A percentile compares a stretch with the other conserved stretches of the same genome.
Evolutionary conservation across 92 coral and sea anemone species (phyloP).

Genomic region (Bergia puertoricense): DNA sequence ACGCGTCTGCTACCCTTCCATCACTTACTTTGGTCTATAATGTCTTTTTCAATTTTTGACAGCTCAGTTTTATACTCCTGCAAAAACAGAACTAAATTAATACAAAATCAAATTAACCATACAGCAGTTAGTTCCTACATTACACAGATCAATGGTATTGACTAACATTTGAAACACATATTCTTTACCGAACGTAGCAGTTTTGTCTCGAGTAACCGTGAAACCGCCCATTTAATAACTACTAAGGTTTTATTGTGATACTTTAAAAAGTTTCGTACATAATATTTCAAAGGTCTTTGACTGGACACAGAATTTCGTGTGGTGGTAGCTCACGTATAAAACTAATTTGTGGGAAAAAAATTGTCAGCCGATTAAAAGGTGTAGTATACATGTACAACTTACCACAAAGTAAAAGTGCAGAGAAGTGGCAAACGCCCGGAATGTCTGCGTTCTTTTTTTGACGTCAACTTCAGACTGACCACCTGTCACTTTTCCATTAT

Average conservation of each 20-base stretch:
- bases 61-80: constrained; percentile 84
- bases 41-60: constrained; percentile 69
- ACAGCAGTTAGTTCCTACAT: not conserved
- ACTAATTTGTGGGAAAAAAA: too few relatives aligned
- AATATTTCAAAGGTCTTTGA: not conserved
- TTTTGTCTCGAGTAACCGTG: too few relatives aligned
- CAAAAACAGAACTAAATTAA: constrained; percentile 1
- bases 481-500: not conserved
- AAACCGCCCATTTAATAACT: too few relatives aligned
- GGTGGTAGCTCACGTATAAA: too few relatives aligned
- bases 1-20: not conserved
- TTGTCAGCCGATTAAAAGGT: not conserved
- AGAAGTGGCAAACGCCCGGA: constrained; percentile 86
- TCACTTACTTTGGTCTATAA: constrained; percentile 69
- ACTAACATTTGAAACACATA: too few relatives aligned
- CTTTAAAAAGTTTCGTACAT: too few relatives aligned
- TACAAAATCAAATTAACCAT: not conserved
- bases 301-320: not conserved
- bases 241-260: too few relatives aligned
- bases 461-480: not conserved
- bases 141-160: not conserved
- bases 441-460: constrained; percentile 64
- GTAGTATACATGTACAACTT: not conserved
- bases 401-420: constrained; percentile 78
- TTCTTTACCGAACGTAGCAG: too few relatives aligned